Base-by-base conservation (phyloP, 2,888 invertebrate genomes). In the Anthophora plumipes region DNA sequence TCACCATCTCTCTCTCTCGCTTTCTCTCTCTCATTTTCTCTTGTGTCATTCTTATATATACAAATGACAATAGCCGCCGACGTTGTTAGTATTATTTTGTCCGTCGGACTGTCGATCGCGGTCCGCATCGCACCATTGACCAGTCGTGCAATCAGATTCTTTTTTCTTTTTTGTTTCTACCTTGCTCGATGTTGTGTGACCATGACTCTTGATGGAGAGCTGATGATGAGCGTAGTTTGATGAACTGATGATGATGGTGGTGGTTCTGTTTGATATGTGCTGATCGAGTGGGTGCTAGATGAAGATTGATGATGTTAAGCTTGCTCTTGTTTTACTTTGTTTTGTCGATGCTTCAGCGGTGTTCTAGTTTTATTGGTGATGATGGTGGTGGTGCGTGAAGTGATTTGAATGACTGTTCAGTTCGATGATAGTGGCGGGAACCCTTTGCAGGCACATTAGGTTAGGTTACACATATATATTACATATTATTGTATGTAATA, bases 81-180 rank as follows among this genome's bases (percentile, higher is more conserved):
- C 55, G 39, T n/a, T 41, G 70, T 83, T 77, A 80, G 71, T 57
- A 57, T 31, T 54, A 39, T 31, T 12, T 39, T 20, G 74, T 77
- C 4, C 66, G 59, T 77, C 52, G 70, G 73, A 77, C 68, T 39
- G 22, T 39, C 39, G 52, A 50, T 52, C 52, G 52, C 17, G 17
- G 90, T 92, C 91, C 92, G 92, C 88, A 91, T 92, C 89, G 91
- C 90, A 87, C 92, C 92, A 92, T 91, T 92, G 92, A 91, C 92
- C 85, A 86, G 83, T 82, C 87, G 85, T 85, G 86, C 85, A 78
- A 7, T 67, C 37, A 41, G 17, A 37, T 46, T 17, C 11, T n/a
- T 54, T 52, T n/a, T 17, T 57, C 17, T 31, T 31, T 14, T 4
- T 17, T 37, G 31, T 31, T 11, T 20, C 39, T 48, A 66, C 20